Evolutionary conservation across 2,888 invertebrate species (phyloP).

Genomic region (Ectemnius continuus): DNA sequence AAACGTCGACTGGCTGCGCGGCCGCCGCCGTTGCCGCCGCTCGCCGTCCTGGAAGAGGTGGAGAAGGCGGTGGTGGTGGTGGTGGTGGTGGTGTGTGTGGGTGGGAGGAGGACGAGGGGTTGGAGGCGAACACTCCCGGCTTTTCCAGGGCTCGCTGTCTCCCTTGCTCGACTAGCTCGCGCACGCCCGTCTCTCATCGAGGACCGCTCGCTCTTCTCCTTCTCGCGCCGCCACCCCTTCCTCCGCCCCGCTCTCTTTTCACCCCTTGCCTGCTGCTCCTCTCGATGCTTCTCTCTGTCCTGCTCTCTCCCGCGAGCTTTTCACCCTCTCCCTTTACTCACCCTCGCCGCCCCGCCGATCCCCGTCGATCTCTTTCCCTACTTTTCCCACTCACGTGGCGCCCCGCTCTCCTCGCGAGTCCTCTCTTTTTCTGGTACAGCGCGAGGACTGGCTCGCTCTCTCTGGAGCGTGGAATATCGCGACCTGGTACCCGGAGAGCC

Average conservation of each 20-base stretch:
- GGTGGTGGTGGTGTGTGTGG: not conserved
- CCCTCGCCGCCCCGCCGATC: constrained; percentile 7
- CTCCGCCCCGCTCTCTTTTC: constrained; percentile 27
- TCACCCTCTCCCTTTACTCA: constrained; percentile 15
- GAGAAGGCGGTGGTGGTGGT: constrained; percentile 20
- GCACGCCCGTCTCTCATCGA: constrained; percentile 35
- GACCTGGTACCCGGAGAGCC: constrained; percentile 15
- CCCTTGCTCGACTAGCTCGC: constrained; percentile 22
- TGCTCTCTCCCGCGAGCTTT: not conserved
- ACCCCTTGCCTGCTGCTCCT: constrained; percentile 1
- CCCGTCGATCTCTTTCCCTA: constrained; percentile 9
- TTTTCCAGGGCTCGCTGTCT: constrained; percentile 25
- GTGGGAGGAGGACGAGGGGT: constrained; percentile 37
- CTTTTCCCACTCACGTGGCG: constrained; percentile 7
- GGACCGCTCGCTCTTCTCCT: no score
- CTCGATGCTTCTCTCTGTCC: constrained; percentile 4
- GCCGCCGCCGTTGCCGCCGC: constrained; percentile 17
- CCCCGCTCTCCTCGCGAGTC: constrained; percentile 11
- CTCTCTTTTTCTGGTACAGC: constrained; percentile 9
- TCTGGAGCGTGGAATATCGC: constrained; percentile 27
- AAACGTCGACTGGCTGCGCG: constrained; percentile 52
- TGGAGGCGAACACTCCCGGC: constrained; percentile 57
- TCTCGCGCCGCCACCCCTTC: not conserved
- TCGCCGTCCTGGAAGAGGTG: constrained; percentile 31
- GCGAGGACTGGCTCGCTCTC: not conserved